Evolutionary conservation across 1,140 invertebrate genomes (phyloP).

Genomic region (Phymorhynchus buccinoides): DNA sequence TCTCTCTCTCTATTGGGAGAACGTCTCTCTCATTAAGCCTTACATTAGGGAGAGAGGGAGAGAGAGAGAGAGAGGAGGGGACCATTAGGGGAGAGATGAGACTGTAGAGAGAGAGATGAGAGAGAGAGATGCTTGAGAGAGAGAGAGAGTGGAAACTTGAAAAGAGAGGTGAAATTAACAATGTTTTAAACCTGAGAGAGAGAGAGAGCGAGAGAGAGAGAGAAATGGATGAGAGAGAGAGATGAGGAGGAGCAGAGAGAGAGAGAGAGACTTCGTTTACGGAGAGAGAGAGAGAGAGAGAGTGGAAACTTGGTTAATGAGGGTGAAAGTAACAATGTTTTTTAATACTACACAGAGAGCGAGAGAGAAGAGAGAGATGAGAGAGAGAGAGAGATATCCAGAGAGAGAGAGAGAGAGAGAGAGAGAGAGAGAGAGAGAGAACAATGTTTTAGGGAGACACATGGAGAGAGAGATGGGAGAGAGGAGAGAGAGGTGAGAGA

Average conservation of each 20-base stretch:
- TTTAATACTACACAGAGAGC: too few species aligned
- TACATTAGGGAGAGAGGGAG: neutral
- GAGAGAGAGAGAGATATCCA: too few species aligned
- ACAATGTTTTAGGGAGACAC: neutral
- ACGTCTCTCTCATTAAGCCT: too few species aligned
- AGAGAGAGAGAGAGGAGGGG: neutral
- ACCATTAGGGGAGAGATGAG: neutral
- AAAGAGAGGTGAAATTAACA: too few species aligned
- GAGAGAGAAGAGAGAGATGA: too few species aligned
- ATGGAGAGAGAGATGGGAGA: neutral
- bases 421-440: neutral
- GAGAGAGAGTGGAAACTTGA: neutral
- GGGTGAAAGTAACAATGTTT: too few species aligned
- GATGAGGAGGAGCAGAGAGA: neutral
- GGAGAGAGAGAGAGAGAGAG: slow-evolving; percentile 11
- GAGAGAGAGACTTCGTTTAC: too few species aligned
- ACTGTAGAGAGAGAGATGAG: neutral
- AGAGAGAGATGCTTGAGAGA: slow-evolving; percentile 11
- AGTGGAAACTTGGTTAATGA: too few species aligned
- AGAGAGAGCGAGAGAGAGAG: neutral
- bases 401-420: neutral
- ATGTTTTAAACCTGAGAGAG: too few species aligned
- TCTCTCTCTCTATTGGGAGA: too few species aligned
- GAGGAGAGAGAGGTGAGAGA: neutral
- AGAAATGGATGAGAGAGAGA: neutral